Evolutionary conservation across 2,113 vertebrate species (phyloP).

Genomic region (Rallus limicola): DNA sequence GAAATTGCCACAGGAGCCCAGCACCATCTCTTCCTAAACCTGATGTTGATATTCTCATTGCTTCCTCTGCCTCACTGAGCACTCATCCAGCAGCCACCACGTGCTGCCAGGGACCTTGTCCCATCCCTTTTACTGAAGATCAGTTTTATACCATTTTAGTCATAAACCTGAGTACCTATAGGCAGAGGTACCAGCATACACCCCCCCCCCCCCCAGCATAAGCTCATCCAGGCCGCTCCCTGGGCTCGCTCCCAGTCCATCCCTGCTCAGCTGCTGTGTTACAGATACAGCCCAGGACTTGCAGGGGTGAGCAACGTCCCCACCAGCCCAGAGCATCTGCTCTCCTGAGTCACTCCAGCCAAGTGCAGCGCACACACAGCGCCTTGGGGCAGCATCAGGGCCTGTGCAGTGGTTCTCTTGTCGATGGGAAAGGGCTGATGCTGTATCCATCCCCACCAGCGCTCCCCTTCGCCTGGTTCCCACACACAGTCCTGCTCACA

Average conservation of each 20-base stretch:
- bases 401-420: background rate
- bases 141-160: background rate
- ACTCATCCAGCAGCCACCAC: background rate
- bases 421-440: accelerated
- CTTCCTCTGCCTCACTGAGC: background rate
- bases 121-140: background rate
- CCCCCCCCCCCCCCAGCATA: no score
- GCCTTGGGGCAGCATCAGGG: accelerated
- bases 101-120: no score
- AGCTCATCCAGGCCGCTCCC: background rate
- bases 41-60: background rate
- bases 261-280: background rate
- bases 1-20: background rate
- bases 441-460: background rate
- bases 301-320: background rate
- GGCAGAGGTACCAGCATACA: background rate
- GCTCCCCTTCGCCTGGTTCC: background rate
- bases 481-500: background rate
- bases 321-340: background rate
- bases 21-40: background rate
- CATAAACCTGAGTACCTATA: background rate
- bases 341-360: background rate
- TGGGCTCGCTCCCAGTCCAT: background rate
- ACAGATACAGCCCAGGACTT: background rate
- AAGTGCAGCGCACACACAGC: accelerated